phyloP scores from a whole-genome alignment of 2,888 invertebrate species.

The Lamproptera curius region DNA sequence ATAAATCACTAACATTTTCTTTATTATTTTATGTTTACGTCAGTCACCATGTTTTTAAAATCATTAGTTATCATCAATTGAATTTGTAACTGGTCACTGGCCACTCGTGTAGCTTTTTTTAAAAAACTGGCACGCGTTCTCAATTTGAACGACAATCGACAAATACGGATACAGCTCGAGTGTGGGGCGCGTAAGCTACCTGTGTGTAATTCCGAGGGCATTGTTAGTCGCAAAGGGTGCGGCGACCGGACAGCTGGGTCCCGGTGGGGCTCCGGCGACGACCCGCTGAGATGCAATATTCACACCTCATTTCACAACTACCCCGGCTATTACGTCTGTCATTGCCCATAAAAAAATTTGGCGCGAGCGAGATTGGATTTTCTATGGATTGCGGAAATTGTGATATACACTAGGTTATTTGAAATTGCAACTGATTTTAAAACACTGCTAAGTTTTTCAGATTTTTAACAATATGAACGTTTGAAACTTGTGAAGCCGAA shows the following conservation, averaged over 20 bases:
- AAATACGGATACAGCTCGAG: conserved; percentile 31
- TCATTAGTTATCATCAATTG: no score
- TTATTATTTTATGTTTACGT: no score
- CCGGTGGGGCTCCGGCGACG: conserved; percentile 46
- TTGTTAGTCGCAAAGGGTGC: conserved; percentile 54
- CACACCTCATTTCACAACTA: conserved; percentile 75
- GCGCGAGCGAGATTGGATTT: conserved; percentile 7
- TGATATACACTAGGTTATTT: no score
- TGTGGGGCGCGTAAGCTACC: conserved; percentile 41
- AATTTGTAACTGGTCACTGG: no score
- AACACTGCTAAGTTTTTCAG: no score
- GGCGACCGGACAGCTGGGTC: conserved; percentile 55
- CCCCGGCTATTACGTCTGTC: conserved; percentile 62
- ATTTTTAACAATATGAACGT: no score
- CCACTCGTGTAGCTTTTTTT: no score
- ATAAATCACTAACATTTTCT: no score
- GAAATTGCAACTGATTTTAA: no score
- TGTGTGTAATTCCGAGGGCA: conserved; percentile 56
- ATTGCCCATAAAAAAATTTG: conserved; percentile 38
- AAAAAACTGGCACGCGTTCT: conserved; percentile 41
- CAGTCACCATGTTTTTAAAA: no score
- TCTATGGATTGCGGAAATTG: background rate
- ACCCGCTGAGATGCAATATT: conserved; percentile 72
- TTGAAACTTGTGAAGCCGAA: no score
- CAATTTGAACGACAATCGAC: conserved; percentile 42